phyloP scores from a whole-genome alignment of 1,140 invertebrate genomes.

The Pogonomyrmex barbatus region DNA sequence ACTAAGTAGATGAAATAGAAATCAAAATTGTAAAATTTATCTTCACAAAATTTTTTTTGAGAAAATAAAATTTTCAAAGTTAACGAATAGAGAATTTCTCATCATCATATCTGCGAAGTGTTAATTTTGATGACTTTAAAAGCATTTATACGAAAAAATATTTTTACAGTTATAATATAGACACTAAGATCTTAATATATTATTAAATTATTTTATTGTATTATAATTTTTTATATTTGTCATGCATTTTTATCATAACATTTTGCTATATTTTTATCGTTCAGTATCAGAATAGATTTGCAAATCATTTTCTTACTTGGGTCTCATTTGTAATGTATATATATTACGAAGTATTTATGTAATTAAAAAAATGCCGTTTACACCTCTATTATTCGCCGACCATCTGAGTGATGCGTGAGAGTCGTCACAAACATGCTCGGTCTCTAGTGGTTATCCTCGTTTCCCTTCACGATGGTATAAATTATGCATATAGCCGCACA shows the following conservation, averaged over 20 bases:
- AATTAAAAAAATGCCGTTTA: slow-evolving; percentile 20
- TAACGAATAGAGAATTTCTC: not conserved
- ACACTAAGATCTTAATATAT: not conserved
- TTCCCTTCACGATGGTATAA: slow-evolving; percentile 52
- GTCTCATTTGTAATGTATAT: not conserved
- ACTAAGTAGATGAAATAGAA: not conserved
- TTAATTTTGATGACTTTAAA: not conserved
- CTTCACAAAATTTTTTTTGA: not conserved
- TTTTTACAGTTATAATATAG: too few relatives aligned
- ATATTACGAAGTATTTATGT: not conserved
- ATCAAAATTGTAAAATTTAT: not conserved
- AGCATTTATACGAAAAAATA: too few relatives aligned
- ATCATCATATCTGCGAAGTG: not conserved
- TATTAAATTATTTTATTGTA: not conserved
- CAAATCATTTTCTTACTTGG: not conserved
- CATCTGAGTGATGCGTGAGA: slow-evolving; percentile 25
- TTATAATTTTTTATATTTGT: not conserved
- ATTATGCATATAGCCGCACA: slow-evolving; percentile 59
- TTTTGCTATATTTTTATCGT: not conserved
- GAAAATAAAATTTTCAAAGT: not conserved
- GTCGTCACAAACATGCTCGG: slow-evolving; percentile 31
- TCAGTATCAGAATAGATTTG: not conserved
- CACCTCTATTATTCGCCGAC: not conserved
- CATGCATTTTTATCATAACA: not conserved
- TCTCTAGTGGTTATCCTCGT: slow-evolving; percentile 29